A percentile compares a stretch with the other conserved stretches of the same genome.
Conservation (phyloP, 2,797 vertebrate genomes). For the Leucoraja ocellata region DNA sequence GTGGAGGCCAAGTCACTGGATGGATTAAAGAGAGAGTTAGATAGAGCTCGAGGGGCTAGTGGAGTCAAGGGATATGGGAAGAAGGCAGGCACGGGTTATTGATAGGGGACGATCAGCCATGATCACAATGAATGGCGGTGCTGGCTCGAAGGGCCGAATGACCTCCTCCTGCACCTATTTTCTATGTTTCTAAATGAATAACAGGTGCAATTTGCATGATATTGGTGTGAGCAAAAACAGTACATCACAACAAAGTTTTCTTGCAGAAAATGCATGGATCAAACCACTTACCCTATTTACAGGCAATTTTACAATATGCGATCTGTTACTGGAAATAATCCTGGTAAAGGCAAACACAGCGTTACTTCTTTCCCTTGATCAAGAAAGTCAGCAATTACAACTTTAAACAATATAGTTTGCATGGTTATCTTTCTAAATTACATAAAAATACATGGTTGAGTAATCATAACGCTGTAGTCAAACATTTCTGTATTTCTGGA, state of each 20-base stretch:
- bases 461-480: not conserved
- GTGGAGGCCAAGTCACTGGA: too few species aligned
- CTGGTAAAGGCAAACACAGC: conserved; percentile 54
- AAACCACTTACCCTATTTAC: conserved; percentile 73
- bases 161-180: too few species aligned
- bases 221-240: not conserved
- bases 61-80: too few species aligned
- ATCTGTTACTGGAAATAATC: conserved; percentile 88
- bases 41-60: too few species aligned
- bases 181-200: not conserved
- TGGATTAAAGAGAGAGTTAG: too few species aligned
- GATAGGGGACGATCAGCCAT: too few species aligned
- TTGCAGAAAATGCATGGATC: not conserved
- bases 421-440: not conserved
- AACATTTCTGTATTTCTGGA: not conserved
- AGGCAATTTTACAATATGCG: conserved; percentile 82
- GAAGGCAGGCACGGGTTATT: too few species aligned
- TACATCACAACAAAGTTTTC: not conserved
- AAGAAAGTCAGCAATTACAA: conserved; percentile 3
- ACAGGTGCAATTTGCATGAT: not conserved
- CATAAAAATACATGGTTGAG: not conserved
- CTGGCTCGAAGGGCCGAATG: too few species aligned
- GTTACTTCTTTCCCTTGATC: not conserved
- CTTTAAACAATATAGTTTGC: too few species aligned
- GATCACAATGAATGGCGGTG: too few species aligned